Base-by-base conservation (phyloP, 1,140 invertebrate genomes). In the Brachionus plicatilis region DNA sequence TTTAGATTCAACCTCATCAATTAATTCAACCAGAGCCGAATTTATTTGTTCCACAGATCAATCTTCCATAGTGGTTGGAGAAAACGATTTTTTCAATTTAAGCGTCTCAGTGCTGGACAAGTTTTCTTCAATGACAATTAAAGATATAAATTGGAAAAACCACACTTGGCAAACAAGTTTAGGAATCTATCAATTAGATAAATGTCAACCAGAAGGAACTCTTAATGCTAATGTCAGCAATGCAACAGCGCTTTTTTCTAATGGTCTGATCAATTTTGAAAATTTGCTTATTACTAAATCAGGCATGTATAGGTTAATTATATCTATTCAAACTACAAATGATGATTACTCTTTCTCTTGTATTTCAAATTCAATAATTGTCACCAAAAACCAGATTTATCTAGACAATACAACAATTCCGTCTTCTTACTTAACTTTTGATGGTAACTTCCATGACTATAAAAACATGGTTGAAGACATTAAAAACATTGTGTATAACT, bases 271-370 rank as follows among this genome's bases (percentile, higher is more conserved):
- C 11, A 24, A 20, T 12, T 50, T 76, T 76, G 45, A 76, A 27
- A 76, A 76, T 76, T 76, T 76, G 14, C 4, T n/a, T 0, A 29
- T 76, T 8, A 76, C 17, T 24, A 47, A 29, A 76, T 14, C 72
- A 20, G 72, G 72, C 3, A 76, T 76, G 72, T 76, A 76, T 27
- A 47, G 43, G 27, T n/a, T 76, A 11, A 50, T n/a, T 14, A 50
- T 76, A 27, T 50, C 41, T 8, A 9, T 76, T n/a, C 53, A 50
- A 29, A 50, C 72, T 11, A 12, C 45, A 14, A 50, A 76, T 47
- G 43, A 76, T 76, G 72, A 76, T 5, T 76, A 76, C n/a, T 27
- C 17, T 14, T 76, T 76, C 50, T 50, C 1, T 76, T 76, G 72
- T 76, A 14, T 76, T 9, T 50, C 72, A 4, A 76, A 76, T 12